Evolutionary conservation across 2,797 vertebrate genomes (phyloP), one percentile per base, ranked within the genome.

Genomic region (Rhadinocentrus ornatus): DNA sequence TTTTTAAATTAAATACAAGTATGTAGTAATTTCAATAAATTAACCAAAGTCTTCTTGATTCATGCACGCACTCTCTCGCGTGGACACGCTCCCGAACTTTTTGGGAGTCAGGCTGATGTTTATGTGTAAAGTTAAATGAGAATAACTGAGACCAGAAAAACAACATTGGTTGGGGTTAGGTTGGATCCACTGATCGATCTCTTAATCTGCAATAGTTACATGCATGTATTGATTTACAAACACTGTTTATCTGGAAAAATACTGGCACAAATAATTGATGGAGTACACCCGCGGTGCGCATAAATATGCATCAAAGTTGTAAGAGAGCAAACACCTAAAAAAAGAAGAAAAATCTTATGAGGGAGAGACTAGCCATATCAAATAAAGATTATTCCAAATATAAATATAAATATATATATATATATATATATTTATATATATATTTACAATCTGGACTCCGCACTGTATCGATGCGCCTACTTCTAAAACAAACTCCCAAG

Each of bases 141-240:
- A 91, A 91, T 91, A 89, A 91, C 91, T 92, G 76, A 91, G 73
- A 64, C 62, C 70, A 81, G 73, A 79, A 82, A 89, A 89, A 87
- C 65, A 90, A 79, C 85, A 85, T 76, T 82, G 69, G 82, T 56
- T 34, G 79, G 85, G 88, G 87, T 91, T 89, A 65, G 68, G 71
- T 73, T 71, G 82, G 75, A 90, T 89, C 86, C 82, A 90, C 86
- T 82, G 86, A 92, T 93, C 89, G 82, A 91, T 90, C 87, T 91
- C 85, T 90, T 93, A 91, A 93, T 92, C 91, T 93, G 90, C 89
- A 93, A 93, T 92, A 89, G 89, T 93, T 92, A 93, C 91, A 93
- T 92, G 83, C 88, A 87, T 80, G 88, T 92, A 93, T 94, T 80
- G 92, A 94, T 94, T 88, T 81, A 85, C 85, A 91, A 93, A 94